These are phyloP conservation scores for Xestia xanthographa DNA, from an alignment of 2,888 invertebrate genomes.

Conservation along the genomic window DNA sequence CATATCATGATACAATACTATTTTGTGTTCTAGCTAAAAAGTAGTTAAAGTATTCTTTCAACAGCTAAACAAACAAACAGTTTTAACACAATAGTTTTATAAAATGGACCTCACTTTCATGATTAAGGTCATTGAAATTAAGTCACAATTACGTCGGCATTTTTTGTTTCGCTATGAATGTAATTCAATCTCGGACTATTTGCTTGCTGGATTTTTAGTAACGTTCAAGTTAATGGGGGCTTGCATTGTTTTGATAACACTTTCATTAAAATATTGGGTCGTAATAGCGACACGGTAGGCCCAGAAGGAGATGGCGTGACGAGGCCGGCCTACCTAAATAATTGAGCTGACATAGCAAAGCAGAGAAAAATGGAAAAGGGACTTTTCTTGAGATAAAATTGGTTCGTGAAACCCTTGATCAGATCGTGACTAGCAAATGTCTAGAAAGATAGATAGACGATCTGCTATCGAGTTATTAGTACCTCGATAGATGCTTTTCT, in stretches of 20 bases:
- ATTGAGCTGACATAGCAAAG: not conserved
- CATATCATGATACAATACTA: no score
- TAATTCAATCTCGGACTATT: slow-evolving; percentile 39
- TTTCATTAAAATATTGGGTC: not conserved
- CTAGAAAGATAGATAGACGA: not conserved
- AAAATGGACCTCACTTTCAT: slow-evolving; percentile 41
- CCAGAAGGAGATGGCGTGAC: no score
- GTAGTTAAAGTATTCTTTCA: not conserved
- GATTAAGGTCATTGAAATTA: slow-evolving; percentile 59
- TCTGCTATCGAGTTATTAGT: not conserved
- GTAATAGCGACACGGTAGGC: not conserved
- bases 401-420: not conserved
- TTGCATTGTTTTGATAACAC: slow-evolving; percentile 1
- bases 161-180: slow-evolving; percentile 55
- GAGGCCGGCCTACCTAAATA: not conserved
- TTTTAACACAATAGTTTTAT: slow-evolving; percentile 14
- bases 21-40: no score
- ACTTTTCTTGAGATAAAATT: not conserved
- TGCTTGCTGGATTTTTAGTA: slow-evolving; percentile 24
- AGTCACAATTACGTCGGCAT: slow-evolving; percentile 54
- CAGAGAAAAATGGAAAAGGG: not conserved
- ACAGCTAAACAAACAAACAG: slow-evolving; percentile 21
- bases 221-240: slow-evolving; percentile 6
- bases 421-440: not conserved
- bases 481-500: not conserved